A percentile compares a stretch with the other conserved stretches of the same genome.
phyloP scores from a whole-genome alignment of 1,140 invertebrate species.

The Drosophila quadrilineata region DNA sequence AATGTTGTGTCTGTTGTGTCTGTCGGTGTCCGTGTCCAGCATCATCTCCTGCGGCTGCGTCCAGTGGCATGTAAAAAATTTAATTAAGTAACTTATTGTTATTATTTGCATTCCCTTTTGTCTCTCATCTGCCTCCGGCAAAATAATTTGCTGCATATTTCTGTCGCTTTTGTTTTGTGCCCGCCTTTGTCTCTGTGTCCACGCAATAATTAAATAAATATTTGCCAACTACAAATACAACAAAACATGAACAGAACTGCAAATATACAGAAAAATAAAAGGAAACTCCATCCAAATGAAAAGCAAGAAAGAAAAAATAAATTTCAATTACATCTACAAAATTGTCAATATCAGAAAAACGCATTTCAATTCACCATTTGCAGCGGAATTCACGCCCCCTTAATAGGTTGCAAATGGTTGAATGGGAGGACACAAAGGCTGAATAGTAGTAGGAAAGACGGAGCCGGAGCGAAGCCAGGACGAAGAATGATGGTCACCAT shows the following conservation, averaged over 20 bases:
- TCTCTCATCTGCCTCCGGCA: conserved; percentile 8
- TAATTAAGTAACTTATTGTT: conserved; percentile 79
- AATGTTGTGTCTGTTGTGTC: background rate
- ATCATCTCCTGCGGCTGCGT: conserved; percentile 7
- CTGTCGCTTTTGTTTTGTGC: conserved; percentile 28
- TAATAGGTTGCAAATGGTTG: conserved; percentile 4
- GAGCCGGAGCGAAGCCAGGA: background rate
- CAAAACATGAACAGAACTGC: background rate
- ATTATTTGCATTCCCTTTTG: conserved; percentile 71
- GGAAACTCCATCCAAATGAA: background rate
- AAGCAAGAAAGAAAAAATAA: conserved; percentile 6
- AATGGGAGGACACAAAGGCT: background rate
- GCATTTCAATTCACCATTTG: conserved; percentile 16
- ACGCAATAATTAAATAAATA: conserved; percentile 49
- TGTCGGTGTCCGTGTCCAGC: background rate
- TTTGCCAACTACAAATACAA: conserved; percentile 24
- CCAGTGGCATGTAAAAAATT: conserved; percentile 64
- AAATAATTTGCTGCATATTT: conserved; percentile 55
- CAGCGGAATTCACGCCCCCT: conserved; percentile 4
- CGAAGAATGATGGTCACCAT: conserved; percentile 37
- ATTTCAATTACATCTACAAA: conserved; percentile 18
- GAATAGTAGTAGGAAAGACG: background rate
- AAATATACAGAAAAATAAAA: background rate
- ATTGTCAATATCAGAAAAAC: conserved; percentile 25
- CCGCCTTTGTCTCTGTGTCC: conserved; percentile 18